Conservation (phyloP, 2,113 vertebrate genomes). For the Camarhynchus parvulus region DNA sequence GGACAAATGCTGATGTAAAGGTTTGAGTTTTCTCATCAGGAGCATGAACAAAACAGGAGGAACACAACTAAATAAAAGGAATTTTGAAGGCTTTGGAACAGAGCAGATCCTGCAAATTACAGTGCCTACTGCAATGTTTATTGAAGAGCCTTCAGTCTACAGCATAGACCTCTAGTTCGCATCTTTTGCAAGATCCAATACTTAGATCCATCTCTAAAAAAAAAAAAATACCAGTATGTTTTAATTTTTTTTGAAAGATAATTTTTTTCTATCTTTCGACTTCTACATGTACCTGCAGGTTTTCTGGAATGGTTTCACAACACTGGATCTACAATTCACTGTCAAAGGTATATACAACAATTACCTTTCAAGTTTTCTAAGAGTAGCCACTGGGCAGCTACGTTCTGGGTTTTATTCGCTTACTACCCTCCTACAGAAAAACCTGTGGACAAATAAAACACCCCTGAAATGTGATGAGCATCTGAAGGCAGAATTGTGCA, state of each 20-base stretch:
- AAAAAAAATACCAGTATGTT: background rate
- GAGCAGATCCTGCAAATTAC: background rate
- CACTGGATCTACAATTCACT: background rate
- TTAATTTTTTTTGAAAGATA: background rate
- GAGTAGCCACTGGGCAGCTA: background rate
- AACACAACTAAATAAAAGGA: background rate
- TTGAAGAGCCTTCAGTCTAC: background rate
- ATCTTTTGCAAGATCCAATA: background rate
- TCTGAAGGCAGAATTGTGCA: background rate
- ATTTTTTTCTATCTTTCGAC: background rate
- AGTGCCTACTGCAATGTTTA: background rate
- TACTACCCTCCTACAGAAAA: background rate
- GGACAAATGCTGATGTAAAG: background rate
- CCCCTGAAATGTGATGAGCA: accelerated
- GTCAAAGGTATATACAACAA: background rate
- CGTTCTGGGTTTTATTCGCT: background rate
- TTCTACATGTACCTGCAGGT: background rate
- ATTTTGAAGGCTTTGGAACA: background rate
- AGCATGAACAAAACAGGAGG: background rate
- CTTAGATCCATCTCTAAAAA: background rate
- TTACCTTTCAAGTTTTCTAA: background rate
- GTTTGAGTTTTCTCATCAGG: background rate
- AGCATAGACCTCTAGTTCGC: background rate
- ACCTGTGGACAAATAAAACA: background rate
- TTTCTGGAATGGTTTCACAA: background rate